Evolutionary conservation across 1,140 invertebrate species (phyloP).

Genomic region (Lucilia sericata): DNA sequence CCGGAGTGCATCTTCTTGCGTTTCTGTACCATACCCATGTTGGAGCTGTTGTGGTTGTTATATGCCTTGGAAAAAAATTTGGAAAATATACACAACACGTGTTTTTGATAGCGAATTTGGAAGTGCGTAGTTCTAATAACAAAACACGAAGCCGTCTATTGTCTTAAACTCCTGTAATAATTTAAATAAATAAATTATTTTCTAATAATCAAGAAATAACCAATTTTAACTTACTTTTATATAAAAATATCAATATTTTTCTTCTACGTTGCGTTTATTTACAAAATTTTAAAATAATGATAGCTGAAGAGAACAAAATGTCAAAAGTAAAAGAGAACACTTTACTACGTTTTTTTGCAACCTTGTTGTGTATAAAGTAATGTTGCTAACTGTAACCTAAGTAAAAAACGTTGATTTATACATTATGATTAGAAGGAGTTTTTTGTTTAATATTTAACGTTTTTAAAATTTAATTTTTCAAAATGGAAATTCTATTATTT

Average conservation of each 20-base stretch:
- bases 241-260: neutral
- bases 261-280: neutral
- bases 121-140: conserved; percentile 14
- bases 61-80: conserved; percentile 5
- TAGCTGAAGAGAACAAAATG: neutral
- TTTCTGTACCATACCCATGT: conserved; percentile 66
- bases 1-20: conserved; percentile 82
- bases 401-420: no score
- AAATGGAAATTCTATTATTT: no score
- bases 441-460: no score
- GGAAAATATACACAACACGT: conserved; percentile 30
- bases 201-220: neutral
- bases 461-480: no score
- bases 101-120: conserved; percentile 34
- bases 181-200: neutral
- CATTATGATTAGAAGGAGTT: no score
- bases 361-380: no score
- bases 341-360: no score
- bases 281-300: neutral
- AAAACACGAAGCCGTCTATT: no score
- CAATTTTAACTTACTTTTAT: neutral
- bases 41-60: conserved; percentile 45
- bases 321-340: neutral
- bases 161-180: no score
- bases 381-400: no score